phyloP scores from a whole-genome alignment of 2,797 vertebrate species.

The Microcaecilia unicolor region DNA sequence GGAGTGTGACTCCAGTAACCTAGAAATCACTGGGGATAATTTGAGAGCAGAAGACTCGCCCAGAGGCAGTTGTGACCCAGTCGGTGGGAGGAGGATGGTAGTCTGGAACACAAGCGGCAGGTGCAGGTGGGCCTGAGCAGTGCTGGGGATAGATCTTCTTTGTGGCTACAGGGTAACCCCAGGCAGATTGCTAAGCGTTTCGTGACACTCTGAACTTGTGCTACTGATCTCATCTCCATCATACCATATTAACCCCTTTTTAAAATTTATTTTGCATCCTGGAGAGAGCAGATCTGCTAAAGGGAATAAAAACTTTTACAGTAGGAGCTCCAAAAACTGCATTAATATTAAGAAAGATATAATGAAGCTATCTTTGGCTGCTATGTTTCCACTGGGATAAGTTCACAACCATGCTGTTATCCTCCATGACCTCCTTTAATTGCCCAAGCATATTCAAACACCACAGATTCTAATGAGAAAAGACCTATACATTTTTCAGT shows the following conservation, averaged over 20 bases:
- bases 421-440: slow-evolving; percentile 10
- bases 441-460: slow-evolving; percentile 1
- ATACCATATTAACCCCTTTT: slow-evolving; percentile 7
- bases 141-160: too few relatives aligned
- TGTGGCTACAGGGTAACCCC: too few relatives aligned
- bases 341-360: slow-evolving; percentile 32
- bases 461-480: background rate
- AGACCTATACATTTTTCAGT: background rate
- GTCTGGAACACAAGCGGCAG: too few relatives aligned
- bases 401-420: background rate
- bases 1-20: too few relatives aligned
- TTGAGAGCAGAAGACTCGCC: too few relatives aligned
- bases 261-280: slow-evolving; percentile 17
- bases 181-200: too few relatives aligned
- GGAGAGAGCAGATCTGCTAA: slow-evolving; percentile 28
- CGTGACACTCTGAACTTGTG: slow-evolving; percentile 20
- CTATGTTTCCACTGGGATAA: slow-evolving; percentile 8
- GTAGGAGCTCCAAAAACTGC: slow-evolving; percentile 23
- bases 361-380: slow-evolving; percentile 10
- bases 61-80: too few relatives aligned
- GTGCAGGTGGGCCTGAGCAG: too few relatives aligned
- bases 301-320: slow-evolving; percentile 27
- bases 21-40: too few relatives aligned
- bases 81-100: too few relatives aligned
- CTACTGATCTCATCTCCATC: slow-evolving; percentile 28